phyloP scores from a whole-genome alignment of 2,888 invertebrate species.

The Odontothrips loti region DNA sequence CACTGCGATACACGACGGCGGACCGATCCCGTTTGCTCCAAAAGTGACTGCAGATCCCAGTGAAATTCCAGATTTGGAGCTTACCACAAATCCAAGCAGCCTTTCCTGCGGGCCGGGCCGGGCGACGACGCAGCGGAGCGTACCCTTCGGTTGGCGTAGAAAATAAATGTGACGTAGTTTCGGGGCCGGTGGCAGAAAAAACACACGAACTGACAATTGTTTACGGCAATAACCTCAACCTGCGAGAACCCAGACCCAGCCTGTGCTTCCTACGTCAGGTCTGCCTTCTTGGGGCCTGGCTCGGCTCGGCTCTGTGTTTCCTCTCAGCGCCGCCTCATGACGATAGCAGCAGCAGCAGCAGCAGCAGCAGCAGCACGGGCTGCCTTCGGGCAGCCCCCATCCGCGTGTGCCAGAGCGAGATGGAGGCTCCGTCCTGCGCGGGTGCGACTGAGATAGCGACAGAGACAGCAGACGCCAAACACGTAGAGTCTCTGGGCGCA shows the following conservation, averaged over 20 bases:
- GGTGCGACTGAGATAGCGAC: background rate
- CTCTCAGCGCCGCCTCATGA: background rate
- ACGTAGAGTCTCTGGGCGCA: background rate
- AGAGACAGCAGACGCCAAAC: background rate
- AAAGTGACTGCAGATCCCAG: background rate
- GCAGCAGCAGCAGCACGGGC: background rate
- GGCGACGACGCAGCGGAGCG: background rate
- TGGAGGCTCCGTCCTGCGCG: background rate
- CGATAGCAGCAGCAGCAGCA: constrained; percentile 8
- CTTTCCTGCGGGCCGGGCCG: background rate
- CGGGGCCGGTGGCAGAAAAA: background rate
- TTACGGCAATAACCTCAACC: constrained; percentile 20
- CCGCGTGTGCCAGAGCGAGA: background rate
- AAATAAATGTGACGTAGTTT: constrained; percentile 9
- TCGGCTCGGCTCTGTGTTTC: background rate
- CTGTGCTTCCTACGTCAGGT: background rate
- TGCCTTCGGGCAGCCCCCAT: background rate
- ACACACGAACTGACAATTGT: constrained; percentile 14
- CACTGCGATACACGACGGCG: background rate
- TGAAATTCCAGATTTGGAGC: background rate
- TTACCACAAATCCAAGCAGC: background rate
- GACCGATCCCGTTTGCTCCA: no score
- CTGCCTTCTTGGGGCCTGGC: background rate
- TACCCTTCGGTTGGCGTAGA: background rate
- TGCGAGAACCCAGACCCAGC: constrained; percentile 1